Evolutionary conservation across 2,113 vertebrate species (phyloP).

Genomic region (Pteruthius melanotis): DNA sequence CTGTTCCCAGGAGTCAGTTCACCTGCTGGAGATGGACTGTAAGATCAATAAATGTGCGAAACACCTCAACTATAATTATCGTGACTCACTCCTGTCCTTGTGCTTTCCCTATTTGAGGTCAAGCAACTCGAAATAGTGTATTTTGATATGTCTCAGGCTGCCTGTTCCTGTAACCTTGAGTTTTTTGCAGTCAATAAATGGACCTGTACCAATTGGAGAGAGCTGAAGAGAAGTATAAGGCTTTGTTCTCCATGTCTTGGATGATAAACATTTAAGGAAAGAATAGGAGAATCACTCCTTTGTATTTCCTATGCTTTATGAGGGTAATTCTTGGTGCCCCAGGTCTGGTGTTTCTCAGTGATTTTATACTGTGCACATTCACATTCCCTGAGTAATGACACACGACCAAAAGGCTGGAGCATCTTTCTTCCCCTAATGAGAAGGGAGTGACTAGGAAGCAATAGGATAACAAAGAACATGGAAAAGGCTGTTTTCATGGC

Average conservation of each 20-base stretch:
- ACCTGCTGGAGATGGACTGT: fast-evolving
- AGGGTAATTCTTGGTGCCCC: neutral
- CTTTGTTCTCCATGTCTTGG: neutral
- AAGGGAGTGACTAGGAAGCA: neutral
- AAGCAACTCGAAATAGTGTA: neutral
- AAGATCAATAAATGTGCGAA: neutral
- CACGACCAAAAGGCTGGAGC: neutral
- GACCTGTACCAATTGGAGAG: neutral
- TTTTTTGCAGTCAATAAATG: neutral
- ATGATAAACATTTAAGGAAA: neutral
- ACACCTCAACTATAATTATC: neutral
- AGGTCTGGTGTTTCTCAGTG: neutral
- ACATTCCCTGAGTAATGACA: neutral
- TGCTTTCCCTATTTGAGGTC: neutral
- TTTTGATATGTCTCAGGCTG: neutral
- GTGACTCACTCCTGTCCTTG: neutral
- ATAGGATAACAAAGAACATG: neutral
- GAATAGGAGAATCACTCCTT: neutral
- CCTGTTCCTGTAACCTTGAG: neutral
- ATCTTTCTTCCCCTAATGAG: neutral
- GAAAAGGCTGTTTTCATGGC: neutral
- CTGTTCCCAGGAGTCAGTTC: neutral
- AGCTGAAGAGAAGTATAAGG: neutral
- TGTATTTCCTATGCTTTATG: neutral
- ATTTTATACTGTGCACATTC: neutral